These are phyloP conservation scores for Yoshiicerus persimilis DNA, from an alignment of 1,140 invertebrate genomes.

Conservation along the genomic window DNA sequence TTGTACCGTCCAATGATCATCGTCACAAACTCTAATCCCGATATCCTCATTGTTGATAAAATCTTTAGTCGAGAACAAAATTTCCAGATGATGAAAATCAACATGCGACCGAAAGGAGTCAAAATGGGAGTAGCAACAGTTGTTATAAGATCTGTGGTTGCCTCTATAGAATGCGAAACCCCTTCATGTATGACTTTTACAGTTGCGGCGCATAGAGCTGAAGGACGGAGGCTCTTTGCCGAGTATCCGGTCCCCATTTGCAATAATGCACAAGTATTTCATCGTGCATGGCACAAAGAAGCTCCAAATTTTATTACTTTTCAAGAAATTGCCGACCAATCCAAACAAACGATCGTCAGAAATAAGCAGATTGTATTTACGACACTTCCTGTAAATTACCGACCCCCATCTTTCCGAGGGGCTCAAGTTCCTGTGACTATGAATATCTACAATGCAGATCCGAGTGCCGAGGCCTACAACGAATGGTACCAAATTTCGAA, in stretches of 20 bases:
- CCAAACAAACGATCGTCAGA: not conserved
- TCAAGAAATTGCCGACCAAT: not conserved
- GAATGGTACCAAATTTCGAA: not conserved
- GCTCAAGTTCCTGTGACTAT: not conserved
- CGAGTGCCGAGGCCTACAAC: not conserved
- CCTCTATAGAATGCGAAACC: not conserved
- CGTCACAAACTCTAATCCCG: not conserved
- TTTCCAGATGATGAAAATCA: not conserved
- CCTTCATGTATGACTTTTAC: not conserved
- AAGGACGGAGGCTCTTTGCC: not conserved
- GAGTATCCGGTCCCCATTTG: not conserved
- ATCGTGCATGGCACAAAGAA: not conserved
- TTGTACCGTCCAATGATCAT: not conserved
- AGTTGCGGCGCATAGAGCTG: not conserved
- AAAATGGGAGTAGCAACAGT: not conserved
- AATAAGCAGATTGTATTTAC: not conserved
- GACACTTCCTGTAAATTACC: not conserved
- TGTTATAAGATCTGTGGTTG: not conserved
- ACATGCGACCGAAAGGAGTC: not conserved
- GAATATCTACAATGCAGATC: not conserved
- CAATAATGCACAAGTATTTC: not conserved
- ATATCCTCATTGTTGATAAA: not conserved
- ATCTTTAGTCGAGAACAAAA: not conserved
- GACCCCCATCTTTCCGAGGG: not conserved
- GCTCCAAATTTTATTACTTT: not conserved